These are phyloP conservation scores for Leptinotarsa undecemlineata DNA, from an alignment of 1,140 invertebrate species.

Conservation along the genomic window DNA sequence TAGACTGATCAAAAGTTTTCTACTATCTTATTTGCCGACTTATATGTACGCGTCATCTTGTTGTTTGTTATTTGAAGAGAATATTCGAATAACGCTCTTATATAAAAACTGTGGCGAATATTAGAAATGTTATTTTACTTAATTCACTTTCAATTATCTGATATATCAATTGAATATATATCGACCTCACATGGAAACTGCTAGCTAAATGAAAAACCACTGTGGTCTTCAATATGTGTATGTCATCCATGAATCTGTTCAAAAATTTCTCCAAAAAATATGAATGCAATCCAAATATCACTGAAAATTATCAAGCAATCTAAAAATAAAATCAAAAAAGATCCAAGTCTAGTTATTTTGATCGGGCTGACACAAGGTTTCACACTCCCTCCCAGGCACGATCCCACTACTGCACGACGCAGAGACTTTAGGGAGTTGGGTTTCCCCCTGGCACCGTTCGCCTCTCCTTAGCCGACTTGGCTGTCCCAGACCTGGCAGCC, in stretches of 20 bases:
- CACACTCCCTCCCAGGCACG: constrained; percentile 93
- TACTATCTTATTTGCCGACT: too few relatives aligned
- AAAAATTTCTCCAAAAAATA: constrained; percentile 43
- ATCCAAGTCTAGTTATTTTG: constrained; percentile 82
- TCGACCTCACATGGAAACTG: too few relatives aligned
- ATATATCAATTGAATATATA: too few relatives aligned
- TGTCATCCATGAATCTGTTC: too few relatives aligned
- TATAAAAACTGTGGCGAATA: too few relatives aligned
- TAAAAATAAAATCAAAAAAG: constrained; percentile 64
- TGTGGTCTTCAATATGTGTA: too few relatives aligned
- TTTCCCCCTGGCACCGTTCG: constrained; percentile 96
- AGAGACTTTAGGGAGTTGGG: constrained; percentile 95
- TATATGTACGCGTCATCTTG: too few relatives aligned
- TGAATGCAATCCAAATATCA: neutral
- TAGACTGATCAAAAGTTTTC: too few relatives aligned
- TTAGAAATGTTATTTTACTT: neutral
- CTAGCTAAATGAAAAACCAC: too few relatives aligned
- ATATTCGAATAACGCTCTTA: too few relatives aligned
- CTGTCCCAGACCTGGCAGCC: constrained; percentile 66
- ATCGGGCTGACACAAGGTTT: constrained; percentile 77
- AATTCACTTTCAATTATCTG: too few relatives aligned
- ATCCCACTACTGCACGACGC: constrained; percentile 96
- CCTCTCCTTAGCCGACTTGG: constrained; percentile 94
- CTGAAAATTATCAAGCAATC: neutral
- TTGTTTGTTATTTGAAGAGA: too few relatives aligned